A percentile compares a stretch with the other conserved stretches of the same genome.
These are phyloP conservation scores for Gobio gobio DNA, from an alignment of 2,113 vertebrate genomes.

Conservation along the genomic window DNA sequence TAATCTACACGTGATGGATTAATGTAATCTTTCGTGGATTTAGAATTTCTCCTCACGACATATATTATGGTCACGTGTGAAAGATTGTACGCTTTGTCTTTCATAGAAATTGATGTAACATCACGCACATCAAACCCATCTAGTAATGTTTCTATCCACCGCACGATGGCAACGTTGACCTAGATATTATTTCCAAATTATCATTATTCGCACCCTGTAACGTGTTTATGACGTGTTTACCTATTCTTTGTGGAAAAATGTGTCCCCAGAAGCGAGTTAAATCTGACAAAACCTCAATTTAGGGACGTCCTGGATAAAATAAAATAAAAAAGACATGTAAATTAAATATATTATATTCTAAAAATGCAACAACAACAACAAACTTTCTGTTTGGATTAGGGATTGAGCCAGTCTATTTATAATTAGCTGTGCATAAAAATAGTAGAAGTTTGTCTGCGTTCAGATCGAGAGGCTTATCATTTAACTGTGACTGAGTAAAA, in stretches of 20 bases:
- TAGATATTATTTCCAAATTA: background rate
- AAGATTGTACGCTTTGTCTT: background rate
- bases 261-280: background rate
- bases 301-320: background rate
- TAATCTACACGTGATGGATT: background rate
- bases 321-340: background rate
- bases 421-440: background rate
- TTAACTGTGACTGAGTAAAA: background rate
- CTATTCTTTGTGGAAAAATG: background rate
- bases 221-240: no score
- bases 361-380: background rate
- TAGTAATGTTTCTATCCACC: slow-evolving; percentile 21
- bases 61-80: background rate
- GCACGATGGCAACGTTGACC: slow-evolving; percentile 30
- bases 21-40: background rate
- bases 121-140: background rate
- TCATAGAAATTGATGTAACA: background rate
- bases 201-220: background rate
- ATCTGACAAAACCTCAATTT: background rate
- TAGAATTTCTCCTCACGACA: background rate
- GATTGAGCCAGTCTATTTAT: background rate
- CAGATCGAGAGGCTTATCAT: background rate
- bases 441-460: background rate
- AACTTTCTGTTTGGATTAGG: background rate
- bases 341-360: background rate